Conservation (phyloP, 2,888 invertebrate species). For the Tetranychus truncatus region DNA sequence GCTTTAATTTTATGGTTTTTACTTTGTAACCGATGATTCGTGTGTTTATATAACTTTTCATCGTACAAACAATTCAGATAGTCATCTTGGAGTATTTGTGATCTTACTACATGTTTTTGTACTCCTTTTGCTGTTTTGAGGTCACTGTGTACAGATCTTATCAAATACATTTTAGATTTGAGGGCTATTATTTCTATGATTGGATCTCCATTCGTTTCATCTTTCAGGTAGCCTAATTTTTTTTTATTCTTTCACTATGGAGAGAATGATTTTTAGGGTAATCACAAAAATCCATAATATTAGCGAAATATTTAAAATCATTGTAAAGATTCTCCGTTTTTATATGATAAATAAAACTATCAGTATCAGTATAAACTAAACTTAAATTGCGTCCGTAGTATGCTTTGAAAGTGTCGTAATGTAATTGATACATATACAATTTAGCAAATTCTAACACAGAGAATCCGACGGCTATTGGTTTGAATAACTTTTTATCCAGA, state of each 20-base stretch:
- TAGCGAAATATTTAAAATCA: background rate
- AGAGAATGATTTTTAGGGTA: background rate
- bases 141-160: background rate
- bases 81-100: background rate
- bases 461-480: background rate
- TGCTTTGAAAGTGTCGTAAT: background rate
- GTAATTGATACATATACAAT: background rate
- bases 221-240: background rate
- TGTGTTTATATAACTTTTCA: background rate
- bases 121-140: background rate
- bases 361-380: background rate
- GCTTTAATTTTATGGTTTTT: background rate
- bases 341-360: background rate
- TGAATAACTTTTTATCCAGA: no score
- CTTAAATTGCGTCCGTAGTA: background rate
- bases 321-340: background rate
- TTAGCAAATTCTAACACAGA: background rate
- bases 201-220: background rate
- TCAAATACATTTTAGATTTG: constrained; percentile 4
- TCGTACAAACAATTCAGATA: background rate
- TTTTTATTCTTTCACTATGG: background rate
- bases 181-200: background rate
- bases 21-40: background rate
- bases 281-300: background rate
- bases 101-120: background rate